Evolutionary conservation across 1,140 invertebrate species (phyloP), one percentile per base, ranked within the genome.

Genomic region (Diuraphis noxia): DNA sequence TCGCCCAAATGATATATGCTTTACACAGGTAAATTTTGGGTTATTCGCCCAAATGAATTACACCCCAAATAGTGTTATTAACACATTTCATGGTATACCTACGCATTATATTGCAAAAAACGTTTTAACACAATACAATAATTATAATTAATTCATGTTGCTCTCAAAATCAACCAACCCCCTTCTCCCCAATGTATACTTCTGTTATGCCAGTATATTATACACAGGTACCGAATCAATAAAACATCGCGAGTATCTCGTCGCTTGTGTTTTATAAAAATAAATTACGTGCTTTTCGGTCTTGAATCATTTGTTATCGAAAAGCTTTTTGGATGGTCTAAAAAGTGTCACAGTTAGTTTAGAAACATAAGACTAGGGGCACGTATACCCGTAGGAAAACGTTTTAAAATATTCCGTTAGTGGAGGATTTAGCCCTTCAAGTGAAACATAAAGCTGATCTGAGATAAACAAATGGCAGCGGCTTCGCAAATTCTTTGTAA

Each of bases 371-470:
- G n/a, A 85, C 82, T 30, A 86, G 84, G 17, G 84, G 84, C n/a
- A 49, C 84, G 84, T 36, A 38, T 43, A 85, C 30, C 82, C 82
- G 40, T 36, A n/a, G 81, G 40, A 84, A 41, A 85, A 85, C 41
- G 43, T 86, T 34, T 49, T 86, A 86, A 86, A 86, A 86, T 86
- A 86, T 86, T 86, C 41, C 43, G 43, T 36, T 34, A 19, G 19
- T 49, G n/a, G 34, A 46, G 43, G 84, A 86, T 36, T 86, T 86
- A 86, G 41, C n/a, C 84, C n/a, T 86, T 86, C 43, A 21, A 49
- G 84, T 86, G 84, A 86, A 86, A 86, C 84, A 49, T 36, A 86
- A 86, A 86, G 43, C 84, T 41, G 84, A 86, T 86, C 84, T n/a
- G 21, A 49, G 84, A 86, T 49, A 86, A 86, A 86, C 84, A n/a